Base-by-base conservation (phyloP, 2,797 vertebrate genomes). In the Erethizon dorsatum region DNA sequence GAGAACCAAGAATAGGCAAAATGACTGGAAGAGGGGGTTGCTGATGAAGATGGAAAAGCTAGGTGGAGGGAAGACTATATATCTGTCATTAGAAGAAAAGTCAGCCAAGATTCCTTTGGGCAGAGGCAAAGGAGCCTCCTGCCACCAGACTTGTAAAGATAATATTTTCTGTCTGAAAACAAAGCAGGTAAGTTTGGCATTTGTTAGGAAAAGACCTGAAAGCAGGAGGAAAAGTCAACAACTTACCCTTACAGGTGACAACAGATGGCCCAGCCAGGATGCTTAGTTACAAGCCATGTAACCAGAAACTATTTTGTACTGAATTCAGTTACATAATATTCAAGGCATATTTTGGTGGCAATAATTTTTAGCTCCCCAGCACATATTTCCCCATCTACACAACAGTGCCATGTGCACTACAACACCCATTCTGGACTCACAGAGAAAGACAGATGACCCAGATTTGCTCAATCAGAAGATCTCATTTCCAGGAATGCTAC, bases 91-190 rank as follows among this genome's bases (percentile, higher is more conserved):
- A 33, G 56, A 41, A 90, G 45, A 61, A 94, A 83, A 75, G 24
- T 45, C 71, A 37, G 10, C 65, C 63, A 24, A 73, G 31, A 63
- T 47, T 63, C 69, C 82, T 56, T 52, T 9, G 22, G 10, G 47
- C 24, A 69, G 85, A 96, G 22, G 17, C 52, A 28, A 47, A 24
- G 47, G 0, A 52, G 45, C 6, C 3, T 67, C 6, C 7, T 28
- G 20, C 33, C 57, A 22, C 31, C 24, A 87, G 75, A 37, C 0
- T 84, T 45, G 45, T 33, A 20, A 88, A 90, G 18, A 63, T 82
- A 52, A 88, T 6, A 67, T 71, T 75, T 93, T 79, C 61, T 59
- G 31, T 67, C 45, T 69, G 87, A 82, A 91, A 94, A 86, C 18
- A 85, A 82, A 87, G 59, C 45, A 95, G 47, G 10, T 67, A 69